Evolutionary conservation across 2,797 vertebrate species (phyloP).

Genomic region (Chelmon rostratus): DNA sequence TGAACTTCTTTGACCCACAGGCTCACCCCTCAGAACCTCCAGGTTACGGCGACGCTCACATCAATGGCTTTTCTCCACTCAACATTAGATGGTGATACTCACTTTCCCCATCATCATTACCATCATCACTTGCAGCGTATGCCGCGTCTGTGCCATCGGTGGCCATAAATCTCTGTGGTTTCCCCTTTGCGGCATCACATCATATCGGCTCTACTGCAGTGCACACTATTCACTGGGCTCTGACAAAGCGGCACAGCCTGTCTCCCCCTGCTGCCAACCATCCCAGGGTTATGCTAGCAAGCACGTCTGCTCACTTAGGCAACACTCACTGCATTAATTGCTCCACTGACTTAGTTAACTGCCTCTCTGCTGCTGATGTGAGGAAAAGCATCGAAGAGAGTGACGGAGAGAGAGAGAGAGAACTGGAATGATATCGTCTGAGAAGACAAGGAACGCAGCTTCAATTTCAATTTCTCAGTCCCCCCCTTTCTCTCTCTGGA

Average conservation of each 20-base stretch:
- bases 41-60: constrained; percentile 17
- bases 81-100: constrained; percentile 30
- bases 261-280: constrained; percentile 47
- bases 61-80: constrained; percentile 16
- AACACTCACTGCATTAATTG: constrained; percentile 80
- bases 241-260: constrained; percentile 39
- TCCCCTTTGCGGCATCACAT: constrained; percentile 20
- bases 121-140: constrained; percentile 26
- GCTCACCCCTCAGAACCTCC: not conserved
- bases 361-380: constrained; percentile 62
- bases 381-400: constrained; percentile 33
- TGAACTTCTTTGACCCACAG: constrained; percentile 28
- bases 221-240: constrained; percentile 49
- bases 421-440: not conserved
- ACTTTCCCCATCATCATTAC: constrained; percentile 29
- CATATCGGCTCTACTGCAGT: constrained; percentile 34
- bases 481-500: constrained; percentile 15
- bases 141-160: constrained; percentile 19
- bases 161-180: constrained; percentile 36
- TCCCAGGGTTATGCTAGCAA: constrained; percentile 44
- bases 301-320: constrained; percentile 64
- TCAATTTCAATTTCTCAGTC: constrained; percentile 26
- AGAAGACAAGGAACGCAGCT: constrained; percentile 33
- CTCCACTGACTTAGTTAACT: constrained; percentile 82
- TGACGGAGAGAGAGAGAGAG: constrained; percentile 12